phyloP scores from a whole-genome alignment of 2,888 invertebrate species.

The Cerastis rubricosa region DNA sequence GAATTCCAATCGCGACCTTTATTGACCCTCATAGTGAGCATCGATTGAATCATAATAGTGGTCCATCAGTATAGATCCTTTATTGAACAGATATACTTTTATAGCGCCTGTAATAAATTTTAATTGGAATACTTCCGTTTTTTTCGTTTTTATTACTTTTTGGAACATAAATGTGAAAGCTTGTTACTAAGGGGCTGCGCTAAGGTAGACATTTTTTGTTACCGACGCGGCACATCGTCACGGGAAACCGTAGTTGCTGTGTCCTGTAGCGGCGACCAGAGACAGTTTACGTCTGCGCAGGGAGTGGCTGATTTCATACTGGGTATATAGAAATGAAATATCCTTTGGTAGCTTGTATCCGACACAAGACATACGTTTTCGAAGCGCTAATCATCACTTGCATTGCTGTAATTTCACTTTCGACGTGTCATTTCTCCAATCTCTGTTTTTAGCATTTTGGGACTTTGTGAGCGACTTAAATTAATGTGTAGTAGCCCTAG shows the following conservation, averaged over 20 bases:
- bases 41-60: slow-evolving; percentile 60
- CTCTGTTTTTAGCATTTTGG: neutral
- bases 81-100: slow-evolving; percentile 55
- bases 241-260: too few species aligned
- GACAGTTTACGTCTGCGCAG: too few species aligned
- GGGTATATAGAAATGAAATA: too few species aligned
- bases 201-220: too few species aligned
- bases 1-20: slow-evolving; percentile 61
- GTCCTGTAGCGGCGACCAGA: too few species aligned
- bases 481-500: neutral
- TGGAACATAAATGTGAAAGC: neutral
- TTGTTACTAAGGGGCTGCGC: neutral
- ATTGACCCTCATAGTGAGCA: slow-evolving; percentile 57
- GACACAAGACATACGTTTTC: too few species aligned
- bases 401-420: neutral
- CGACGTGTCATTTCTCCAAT: neutral
- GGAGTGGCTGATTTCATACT: too few species aligned
- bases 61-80: slow-evolving; percentile 53
- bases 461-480: neutral
- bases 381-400: neutral
- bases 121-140: slow-evolving; percentile 37
- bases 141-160: slow-evolving; percentile 10
- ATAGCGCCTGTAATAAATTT: slow-evolving; percentile 41
- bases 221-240: too few species aligned
- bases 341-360: too few species aligned